These are phyloP conservation scores for Zaprionus kolodkinae DNA, from an alignment of 1,140 invertebrate species.

Conservation along the genomic window DNA sequence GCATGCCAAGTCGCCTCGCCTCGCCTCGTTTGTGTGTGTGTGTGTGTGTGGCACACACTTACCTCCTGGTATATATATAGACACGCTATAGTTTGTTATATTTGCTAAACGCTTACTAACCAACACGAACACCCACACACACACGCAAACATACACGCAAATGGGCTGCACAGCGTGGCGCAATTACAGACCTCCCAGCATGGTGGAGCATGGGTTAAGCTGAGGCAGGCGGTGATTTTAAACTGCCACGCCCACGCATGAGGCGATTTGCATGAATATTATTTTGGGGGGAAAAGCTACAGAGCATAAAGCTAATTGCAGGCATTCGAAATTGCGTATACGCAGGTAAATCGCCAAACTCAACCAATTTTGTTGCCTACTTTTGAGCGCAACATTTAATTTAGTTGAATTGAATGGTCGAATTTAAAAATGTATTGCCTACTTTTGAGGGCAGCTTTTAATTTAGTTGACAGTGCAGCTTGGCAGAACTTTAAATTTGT, in stretches of 20 bases:
- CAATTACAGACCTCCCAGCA: conserved; percentile 56
- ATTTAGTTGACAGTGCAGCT: background rate
- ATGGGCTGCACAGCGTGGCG: conserved; percentile 36
- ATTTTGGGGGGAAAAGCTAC: conserved; percentile 36
- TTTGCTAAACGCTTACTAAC: conserved; percentile 70
- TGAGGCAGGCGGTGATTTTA: background rate
- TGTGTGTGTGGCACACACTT: conserved; percentile 29
- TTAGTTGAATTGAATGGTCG: no score
- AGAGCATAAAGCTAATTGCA: conserved; percentile 42
- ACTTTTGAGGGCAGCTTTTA: background rate
- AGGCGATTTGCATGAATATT: conserved; percentile 73
- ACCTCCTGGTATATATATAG: conserved; percentile 21
- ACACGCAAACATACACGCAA: conserved; percentile 25
- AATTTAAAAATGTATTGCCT: background rate
- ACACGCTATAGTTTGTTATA: conserved; percentile 69
- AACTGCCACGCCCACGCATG: conserved; percentile 30
- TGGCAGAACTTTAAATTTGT: background rate
- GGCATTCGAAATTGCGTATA: conserved; percentile 22
- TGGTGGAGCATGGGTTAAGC: background rate
- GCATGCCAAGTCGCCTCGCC: conserved; percentile 30
- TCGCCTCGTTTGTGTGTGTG: background rate
- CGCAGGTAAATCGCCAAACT: background rate
- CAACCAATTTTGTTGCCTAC: background rate
- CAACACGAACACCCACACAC: conserved; percentile 23
- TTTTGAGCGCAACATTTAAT: background rate